These are phyloP conservation scores for Clarias magur DNA, from an alignment of 2,113 vertebrate species.

Conservation along the genomic window DNA sequence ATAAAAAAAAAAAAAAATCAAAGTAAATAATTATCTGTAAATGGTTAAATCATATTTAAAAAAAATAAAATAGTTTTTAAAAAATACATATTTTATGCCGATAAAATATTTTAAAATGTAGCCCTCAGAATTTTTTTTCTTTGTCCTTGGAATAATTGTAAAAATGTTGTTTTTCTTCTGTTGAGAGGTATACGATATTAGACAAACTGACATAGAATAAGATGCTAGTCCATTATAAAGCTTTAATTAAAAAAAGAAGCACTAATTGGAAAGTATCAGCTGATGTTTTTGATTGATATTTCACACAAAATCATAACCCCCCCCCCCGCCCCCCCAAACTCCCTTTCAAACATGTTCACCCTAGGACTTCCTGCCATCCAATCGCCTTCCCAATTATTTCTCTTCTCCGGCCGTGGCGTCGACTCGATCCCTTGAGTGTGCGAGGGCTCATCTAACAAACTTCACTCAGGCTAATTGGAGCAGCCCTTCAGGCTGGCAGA, in stretches of 20 bases:
- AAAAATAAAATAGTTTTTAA: not conserved
- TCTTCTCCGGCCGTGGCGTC: not conserved
- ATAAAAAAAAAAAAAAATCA: not conserved
- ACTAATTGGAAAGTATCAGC: not conserved
- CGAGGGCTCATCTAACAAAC: constrained; percentile 24
- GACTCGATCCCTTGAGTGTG: not conserved
- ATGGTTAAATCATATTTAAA: not conserved
- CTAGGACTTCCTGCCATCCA: not conserved
- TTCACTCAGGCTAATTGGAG: constrained; percentile 26
- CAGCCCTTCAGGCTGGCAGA: constrained; percentile 13
- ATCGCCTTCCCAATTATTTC: constrained; percentile 19
- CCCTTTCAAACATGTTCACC: not conserved
- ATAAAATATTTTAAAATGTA: not conserved
- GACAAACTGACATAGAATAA: not conserved
- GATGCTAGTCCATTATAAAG: not conserved
- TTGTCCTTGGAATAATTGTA: not conserved
- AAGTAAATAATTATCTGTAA: not conserved
- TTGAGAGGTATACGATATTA: not conserved
- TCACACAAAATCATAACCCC: not conserved
- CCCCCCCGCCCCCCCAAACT: no score
- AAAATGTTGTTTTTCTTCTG: not conserved
- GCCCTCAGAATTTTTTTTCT: not conserved
- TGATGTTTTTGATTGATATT: not conserved
- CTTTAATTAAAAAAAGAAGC: not conserved
- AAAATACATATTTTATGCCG: not conserved